Evolutionary conservation across 2,888 invertebrate species (phyloP).

Genomic region (Tenthredo distinguenda): DNA sequence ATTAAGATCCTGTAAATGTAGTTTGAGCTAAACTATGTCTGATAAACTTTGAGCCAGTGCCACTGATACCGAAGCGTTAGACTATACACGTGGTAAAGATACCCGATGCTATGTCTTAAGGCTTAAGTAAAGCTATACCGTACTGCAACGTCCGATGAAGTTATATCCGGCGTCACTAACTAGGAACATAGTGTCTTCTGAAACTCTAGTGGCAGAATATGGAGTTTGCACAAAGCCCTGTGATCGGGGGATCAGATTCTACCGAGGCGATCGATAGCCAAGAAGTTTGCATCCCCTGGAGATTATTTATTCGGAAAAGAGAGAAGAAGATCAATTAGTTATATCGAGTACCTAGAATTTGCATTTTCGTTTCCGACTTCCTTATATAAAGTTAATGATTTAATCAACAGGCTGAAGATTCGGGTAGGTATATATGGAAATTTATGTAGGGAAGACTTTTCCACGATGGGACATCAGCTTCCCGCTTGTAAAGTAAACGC

Average conservation of each 20-base stretch:
- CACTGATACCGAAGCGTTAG: background rate
- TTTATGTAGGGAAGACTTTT: background rate
- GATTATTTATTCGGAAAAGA: background rate
- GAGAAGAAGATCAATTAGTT: background rate
- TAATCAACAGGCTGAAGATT: background rate
- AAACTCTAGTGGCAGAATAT: background rate
- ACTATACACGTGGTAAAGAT: background rate
- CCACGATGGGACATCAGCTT: background rate
- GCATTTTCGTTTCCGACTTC: background rate
- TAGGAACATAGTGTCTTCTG: background rate
- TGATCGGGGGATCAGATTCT: background rate
- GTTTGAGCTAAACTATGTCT: background rate
- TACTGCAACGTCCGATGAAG: conserved; percentile 35
- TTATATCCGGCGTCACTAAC: conserved; percentile 28
- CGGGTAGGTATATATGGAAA: background rate
- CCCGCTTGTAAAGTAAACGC: background rate
- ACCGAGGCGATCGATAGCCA: background rate
- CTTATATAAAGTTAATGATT: background rate
- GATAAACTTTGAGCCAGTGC: background rate
- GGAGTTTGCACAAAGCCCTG: conserved; percentile 7
- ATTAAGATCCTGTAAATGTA: background rate
- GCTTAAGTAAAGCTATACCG: background rate
- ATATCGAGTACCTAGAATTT: background rate
- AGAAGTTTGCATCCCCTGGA: background rate
- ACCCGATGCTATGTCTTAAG: background rate